Evolutionary conservation across 2,113 vertebrate genomes (phyloP).

Genomic region (Microcebus jonahi): DNA sequence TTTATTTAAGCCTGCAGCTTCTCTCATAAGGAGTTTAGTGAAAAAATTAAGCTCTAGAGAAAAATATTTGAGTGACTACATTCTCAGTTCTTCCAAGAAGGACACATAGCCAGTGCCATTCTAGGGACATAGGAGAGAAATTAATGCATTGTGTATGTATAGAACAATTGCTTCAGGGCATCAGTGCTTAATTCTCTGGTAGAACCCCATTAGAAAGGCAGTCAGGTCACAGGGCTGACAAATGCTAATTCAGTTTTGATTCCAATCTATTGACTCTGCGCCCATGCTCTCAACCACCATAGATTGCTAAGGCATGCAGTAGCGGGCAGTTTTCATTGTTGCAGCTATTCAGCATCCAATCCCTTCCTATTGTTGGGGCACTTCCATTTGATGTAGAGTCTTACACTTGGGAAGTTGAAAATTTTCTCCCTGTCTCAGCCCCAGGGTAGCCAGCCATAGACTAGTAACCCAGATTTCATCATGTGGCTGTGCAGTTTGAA

Average conservation of each 20-base stretch:
- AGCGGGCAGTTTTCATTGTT: conserved; percentile 2
- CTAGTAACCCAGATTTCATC: neutral
- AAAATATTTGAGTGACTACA: neutral
- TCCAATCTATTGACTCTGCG: neutral
- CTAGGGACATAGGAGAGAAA: neutral
- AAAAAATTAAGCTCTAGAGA: neutral
- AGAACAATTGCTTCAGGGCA: neutral
- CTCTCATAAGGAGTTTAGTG: neutral
- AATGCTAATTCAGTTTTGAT: neutral
- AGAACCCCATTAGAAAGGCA: neutral
- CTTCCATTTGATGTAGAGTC: neutral
- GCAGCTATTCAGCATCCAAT: neutral
- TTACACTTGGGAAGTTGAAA: neutral
- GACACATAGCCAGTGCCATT: neutral
- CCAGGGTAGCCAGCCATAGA: neutral
- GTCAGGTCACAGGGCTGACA: neutral
- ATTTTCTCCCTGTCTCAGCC: neutral
- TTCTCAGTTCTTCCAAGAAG: neutral
- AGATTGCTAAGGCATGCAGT: neutral
- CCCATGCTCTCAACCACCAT: neutral
- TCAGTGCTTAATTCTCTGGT: neutral
- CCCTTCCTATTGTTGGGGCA: neutral
- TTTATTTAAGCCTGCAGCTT: neutral
- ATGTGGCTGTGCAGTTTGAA: neutral
- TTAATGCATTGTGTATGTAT: neutral